Evolutionary conservation across 2,888 invertebrate genomes (phyloP).

Genomic region (Crepidodera aurea): DNA sequence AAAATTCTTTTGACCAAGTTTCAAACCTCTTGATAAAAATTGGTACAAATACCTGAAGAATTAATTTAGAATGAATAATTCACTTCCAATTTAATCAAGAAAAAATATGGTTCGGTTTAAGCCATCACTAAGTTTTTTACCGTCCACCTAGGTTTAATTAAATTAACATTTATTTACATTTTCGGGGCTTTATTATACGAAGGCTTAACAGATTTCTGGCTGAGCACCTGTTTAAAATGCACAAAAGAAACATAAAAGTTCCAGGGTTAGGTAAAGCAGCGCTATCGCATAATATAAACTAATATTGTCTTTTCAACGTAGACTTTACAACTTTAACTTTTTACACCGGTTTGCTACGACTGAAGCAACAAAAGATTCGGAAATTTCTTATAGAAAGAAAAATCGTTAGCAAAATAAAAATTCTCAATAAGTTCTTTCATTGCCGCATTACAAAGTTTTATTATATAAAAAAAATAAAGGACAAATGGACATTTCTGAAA

Average conservation of each 20-base stretch:
- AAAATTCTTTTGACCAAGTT: not conserved
- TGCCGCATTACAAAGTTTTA: not conserved
- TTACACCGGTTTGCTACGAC: not conserved
- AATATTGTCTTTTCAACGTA: conserved; percentile 27
- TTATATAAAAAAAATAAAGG: no score
- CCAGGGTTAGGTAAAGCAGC: conserved; percentile 18
- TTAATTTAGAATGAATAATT: not conserved
- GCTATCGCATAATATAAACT: conserved; percentile 28
- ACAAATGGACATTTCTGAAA: no score
- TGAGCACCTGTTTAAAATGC: conserved; percentile 37
- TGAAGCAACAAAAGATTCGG: conserved; percentile 3
- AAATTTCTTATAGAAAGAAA: conserved; percentile 2
- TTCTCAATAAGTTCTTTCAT: not conserved
- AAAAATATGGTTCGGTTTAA: conserved; percentile 19
- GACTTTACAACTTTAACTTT: conserved; percentile 28
- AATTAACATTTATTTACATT: conserved; percentile 50
- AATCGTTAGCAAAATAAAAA: conserved; percentile 1
- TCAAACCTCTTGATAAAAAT: not conserved
- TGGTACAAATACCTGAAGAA: not conserved
- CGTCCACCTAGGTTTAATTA: conserved; percentile 48
- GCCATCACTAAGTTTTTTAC: conserved; percentile 39
- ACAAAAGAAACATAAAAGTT: conserved; percentile 37
- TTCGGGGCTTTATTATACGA: conserved; percentile 39
- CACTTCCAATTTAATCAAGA: conserved; percentile 15
- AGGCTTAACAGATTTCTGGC: conserved; percentile 27